Base-by-base conservation (phyloP, 2,113 vertebrate species). In the Rhabdomys dilectus region DNA sequence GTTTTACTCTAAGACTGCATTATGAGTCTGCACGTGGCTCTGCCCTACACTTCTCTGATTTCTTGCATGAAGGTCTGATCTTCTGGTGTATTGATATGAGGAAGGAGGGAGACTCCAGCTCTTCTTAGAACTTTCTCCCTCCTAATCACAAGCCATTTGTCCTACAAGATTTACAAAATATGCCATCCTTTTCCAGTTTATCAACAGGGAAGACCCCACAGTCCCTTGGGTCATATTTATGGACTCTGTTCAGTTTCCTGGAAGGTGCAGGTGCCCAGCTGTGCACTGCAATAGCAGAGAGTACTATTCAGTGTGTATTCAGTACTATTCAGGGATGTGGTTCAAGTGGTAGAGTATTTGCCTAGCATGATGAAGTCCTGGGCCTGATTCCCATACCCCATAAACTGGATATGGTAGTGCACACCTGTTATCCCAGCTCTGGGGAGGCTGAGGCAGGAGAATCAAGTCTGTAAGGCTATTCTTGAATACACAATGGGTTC, bases 161-260 rank as follows among this genome's bases (percentile, higher is more conserved):
- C 19, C 22, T 0, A 0, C 34, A 19, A 51, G 26, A 6, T 6
- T 31, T 4, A 6, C 2, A 22, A 56, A 62, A 2, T 1, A 3
- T 1, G 7, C 58, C 12, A 0, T 19, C 31, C 9, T 62, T n/a
- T 34, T 26, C 34, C 29, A 7, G 0, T 2, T 0, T 1, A 0
- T 13, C 26, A 0, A 0, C 5, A 15, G 12, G 48, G 5, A 19
- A 5, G 21, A 1, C 5, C 22, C 39, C 76, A 0, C 22, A 1
- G 2, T 73, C 13, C 66, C n/a, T 15, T 16, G 2, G 24, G 19
- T 80, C 3, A 42, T 3, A 5, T 29, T n/a, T 73, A 60, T 13
- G 75, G 39, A 0, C 42, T 9, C 58, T 3, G 42, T 12, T 29
- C 8, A 0, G 48, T 7, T 1, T 19, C 7, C 0, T 5, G 2